Base-by-base conservation (phyloP, 2,113 vertebrate genomes). In the Alethe diademata region DNA sequence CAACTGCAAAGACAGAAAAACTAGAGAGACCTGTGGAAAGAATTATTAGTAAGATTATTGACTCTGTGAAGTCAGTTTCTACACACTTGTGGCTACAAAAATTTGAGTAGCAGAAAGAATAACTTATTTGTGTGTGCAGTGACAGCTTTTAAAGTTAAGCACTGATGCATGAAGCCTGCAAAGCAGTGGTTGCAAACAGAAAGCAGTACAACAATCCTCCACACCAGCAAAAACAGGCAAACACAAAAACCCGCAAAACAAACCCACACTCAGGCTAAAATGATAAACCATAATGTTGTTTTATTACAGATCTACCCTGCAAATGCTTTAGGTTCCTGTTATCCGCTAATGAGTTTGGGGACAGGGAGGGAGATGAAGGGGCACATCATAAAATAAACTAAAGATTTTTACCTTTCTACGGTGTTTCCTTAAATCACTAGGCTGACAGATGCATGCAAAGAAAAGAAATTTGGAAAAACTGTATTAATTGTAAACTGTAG, bases 401-500 rank as follows among this genome's bases (percentile, higher is more conserved):
- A 95, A 95, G 86, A 80, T 29, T 98, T 90, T 98, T 99, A 99
- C 99, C 99, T 99, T 99, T 99, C 99, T 99, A 98, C 98, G 99
- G 87, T 99, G 99, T 95, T 99, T 99, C 98, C 99, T 99, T 99
- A 99, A 99, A 98, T 99, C 99, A 94, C 99, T 99, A 99, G 99
- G 99, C 99, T 99, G 99, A 98, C 5, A 98, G 98, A 98, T 96
- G 99, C 98, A 83, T 98, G 98, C 96, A 97, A 98, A 98, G 95
- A 97, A 95, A 98, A 92, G 83, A 97, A 97, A 97, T 97, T 97
- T 84, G 76, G 91, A 96, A 97, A 93, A 98, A 90, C 78, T 76
- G 74, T 95, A 79, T 97, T 97, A 97, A 96, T 75, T 95, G 78
- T 38, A 64, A 83, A 86, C 67, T 93, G 89, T 20, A 94, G 72